Percentiles rank a stretch among this genome's conserved stretches.
phyloP scores from a whole-genome alignment of 1,140 invertebrate genomes.

The Aphelinus atriplicis region DNA sequence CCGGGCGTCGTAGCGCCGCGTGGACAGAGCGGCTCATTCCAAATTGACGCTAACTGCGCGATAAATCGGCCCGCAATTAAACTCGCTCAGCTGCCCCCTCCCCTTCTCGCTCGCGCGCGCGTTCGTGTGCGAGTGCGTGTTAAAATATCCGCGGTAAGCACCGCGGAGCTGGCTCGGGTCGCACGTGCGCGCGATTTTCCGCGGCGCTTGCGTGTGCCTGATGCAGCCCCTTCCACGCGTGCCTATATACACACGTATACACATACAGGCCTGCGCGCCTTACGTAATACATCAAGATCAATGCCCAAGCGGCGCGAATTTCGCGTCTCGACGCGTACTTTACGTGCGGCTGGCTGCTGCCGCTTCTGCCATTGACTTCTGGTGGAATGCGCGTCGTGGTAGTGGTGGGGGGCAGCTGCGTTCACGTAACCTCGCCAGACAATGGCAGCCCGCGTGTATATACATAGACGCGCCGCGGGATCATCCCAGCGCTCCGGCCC shows the following conservation, averaged over 20 bases:
- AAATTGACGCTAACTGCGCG: constrained; percentile 9
- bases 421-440: background rate
- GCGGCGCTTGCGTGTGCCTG: background rate
- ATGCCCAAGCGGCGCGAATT: constrained; percentile 42
- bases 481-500: too few relatives aligned
- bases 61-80: background rate
- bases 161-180: background rate
- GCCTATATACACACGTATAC: background rate
- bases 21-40: background rate
- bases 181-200: background rate
- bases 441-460: constrained; percentile 33
- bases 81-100: background rate
- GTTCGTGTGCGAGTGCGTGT: too few relatives aligned
- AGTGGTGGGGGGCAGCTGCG: too few relatives aligned
- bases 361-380: constrained; percentile 45
- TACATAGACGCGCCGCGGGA: constrained; percentile 36
- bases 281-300: constrained; percentile 39
- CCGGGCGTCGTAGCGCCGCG: too few relatives aligned
- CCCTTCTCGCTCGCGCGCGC: too few relatives aligned
- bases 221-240: background rate
- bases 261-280: background rate
- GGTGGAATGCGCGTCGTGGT: constrained; percentile 36
- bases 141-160: too few relatives aligned
- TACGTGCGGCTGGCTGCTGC: constrained; percentile 36
- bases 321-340: constrained; percentile 42